Evolutionary conservation across 2,797 vertebrate genomes (phyloP).

Genomic region (Uromys caudimaculatus): DNA sequence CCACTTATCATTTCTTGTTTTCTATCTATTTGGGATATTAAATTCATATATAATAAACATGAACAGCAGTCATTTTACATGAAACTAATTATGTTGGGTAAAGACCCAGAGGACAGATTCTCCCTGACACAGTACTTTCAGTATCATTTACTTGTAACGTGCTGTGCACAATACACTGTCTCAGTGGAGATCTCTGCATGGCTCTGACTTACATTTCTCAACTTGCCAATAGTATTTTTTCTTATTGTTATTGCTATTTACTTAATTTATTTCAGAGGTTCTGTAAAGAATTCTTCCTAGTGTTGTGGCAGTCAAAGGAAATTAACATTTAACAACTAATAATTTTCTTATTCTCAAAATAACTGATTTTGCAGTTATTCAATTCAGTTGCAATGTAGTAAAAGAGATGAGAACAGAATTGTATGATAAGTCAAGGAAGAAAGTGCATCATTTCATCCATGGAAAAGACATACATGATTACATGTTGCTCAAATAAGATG

Average conservation of each 20-base stretch:
- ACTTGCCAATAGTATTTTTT: neutral
- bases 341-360: conserved; percentile 41
- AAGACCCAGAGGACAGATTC: conserved; percentile 72
- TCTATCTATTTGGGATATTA: conserved; percentile 82
- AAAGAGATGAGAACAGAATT: conserved; percentile 24
- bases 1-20: conserved; percentile 75
- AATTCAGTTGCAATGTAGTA: conserved; percentile 57
- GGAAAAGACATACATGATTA: neutral
- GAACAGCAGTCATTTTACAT: conserved; percentile 74
- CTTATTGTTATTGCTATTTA: neutral
- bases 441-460: conserved; percentile 12
- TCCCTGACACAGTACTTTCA: conserved; percentile 72
- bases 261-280: neutral
- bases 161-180: neutral
- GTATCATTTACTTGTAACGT: conserved; percentile 61
- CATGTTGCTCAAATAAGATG: conserved; percentile 57
- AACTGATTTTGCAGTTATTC: conserved; percentile 66
- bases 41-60: conserved; percentile 82
- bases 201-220: neutral
- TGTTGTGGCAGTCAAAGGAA: neutral
- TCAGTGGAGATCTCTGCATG: neutral
- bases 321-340: conserved; percentile 27
- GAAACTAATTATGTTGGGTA: conserved; percentile 79
- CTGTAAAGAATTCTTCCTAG: neutral
- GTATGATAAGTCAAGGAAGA: neutral